Evolutionary conservation across 1,140 invertebrate genomes (phyloP), one percentile per base, ranked within the genome.

Genomic region (Drosophila setifemur): DNA sequence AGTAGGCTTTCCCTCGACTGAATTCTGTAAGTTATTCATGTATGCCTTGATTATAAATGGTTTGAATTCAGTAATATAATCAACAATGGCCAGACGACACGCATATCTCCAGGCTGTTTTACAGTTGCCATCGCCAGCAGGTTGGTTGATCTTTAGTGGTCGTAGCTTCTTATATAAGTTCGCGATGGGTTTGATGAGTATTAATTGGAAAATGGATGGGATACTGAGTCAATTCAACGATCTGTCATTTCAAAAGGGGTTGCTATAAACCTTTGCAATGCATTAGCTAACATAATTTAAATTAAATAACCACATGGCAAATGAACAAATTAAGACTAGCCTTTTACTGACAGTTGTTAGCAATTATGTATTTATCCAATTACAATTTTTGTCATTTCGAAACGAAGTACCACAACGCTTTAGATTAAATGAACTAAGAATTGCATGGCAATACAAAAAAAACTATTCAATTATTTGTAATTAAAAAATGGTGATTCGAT

Each of bases 1-100:
- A 16, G 48, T 63, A 49, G 49, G 57, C 78, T 82, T 73, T 82
- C 79, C 60, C 78, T 33, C 7, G 29, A 31, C 28, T 16, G 37
- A 33, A 25, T 19, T 37, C 21, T 2, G 21, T 50, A 69, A 64
- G 33, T 40, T 64, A 77, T 64, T 70, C 43, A 85, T 60, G 48
- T 60, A 82, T 78, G 54, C 67, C 12, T 48, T 44, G 55, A 49
- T 58, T 55, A 55, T 55, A 50, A 39, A 19, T 37, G 26, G 25
- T 60, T 50, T 70, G 42, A 21, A 18, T 25, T 48, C 14, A 49
- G 61, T 18, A 69, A 53, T 28, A 29, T 66, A 67, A 43, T 70
- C 26, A 5, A 29, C 21, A 63, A 21, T 35, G 1, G 31, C n/a
- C 12, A 7, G 14, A 37, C 33, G 58, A 50, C 42, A 66, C 43